phyloP scores from a whole-genome alignment of 2,113 vertebrate species.

The Pyxicephalus adspersus region DNA sequence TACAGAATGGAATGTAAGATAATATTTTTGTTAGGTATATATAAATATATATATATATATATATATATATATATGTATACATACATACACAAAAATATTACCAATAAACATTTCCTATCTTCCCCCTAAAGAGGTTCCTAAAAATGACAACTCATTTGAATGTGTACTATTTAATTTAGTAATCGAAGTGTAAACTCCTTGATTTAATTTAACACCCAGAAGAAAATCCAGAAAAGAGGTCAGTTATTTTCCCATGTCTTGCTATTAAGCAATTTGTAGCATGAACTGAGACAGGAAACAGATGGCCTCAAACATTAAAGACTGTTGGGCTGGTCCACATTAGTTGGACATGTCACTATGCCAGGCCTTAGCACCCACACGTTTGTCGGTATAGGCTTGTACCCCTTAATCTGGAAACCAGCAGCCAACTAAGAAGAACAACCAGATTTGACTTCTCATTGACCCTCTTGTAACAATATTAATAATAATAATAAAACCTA shows the following conservation, averaged over 20 bases:
- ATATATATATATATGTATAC: no score
- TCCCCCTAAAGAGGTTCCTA: no score
- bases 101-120: no score
- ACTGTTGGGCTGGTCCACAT: constrained; percentile 82
- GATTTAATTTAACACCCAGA: constrained; percentile 48
- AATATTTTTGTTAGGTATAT: no score
- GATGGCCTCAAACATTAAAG: constrained; percentile 85
- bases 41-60: no score
- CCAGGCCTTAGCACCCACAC: constrained; percentile 75
- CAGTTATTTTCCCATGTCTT: constrained; percentile 78
- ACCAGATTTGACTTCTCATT: constrained; percentile 4
- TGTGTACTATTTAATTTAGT: neutral
- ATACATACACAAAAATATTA: no score
- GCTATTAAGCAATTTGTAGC: constrained; percentile 89
- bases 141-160: neutral
- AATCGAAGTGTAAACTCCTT: constrained; percentile 11
- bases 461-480: neutral
- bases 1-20: no score
- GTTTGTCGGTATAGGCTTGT: constrained; percentile 75
- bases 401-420: constrained; percentile 59
- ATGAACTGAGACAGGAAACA: constrained; percentile 81
- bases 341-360: constrained; percentile 77
- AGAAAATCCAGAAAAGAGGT: constrained; percentile 70
- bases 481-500: no score
- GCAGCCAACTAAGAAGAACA: constrained; percentile 47